A percentile compares a stretch with the other conserved stretches of the same genome.
Conservation (phyloP, 1,140 invertebrate species). For the Anoplophora glabripennis region DNA sequence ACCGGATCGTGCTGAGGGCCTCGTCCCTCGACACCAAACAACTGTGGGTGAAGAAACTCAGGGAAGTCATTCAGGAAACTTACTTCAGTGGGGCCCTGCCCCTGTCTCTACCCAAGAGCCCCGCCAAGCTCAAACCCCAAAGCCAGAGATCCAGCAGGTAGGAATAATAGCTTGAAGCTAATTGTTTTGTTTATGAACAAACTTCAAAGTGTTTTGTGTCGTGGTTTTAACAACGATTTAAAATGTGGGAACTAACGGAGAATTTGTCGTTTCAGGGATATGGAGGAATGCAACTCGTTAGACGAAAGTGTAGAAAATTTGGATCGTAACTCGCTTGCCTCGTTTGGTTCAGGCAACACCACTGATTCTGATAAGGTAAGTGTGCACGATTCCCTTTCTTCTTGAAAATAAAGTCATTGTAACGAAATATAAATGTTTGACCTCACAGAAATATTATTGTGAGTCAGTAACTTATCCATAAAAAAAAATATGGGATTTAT, state of each 20-base stretch:
- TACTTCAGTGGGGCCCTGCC: conserved; percentile 81
- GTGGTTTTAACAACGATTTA: too few species aligned
- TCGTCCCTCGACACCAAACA: conserved; percentile 89
- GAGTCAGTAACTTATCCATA: too few species aligned
- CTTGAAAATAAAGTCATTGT: background rate
- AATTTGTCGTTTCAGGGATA: conserved; percentile 64
- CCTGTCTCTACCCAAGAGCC: conserved; percentile 73
- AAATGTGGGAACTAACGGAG: too few species aligned
- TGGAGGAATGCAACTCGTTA: conserved; percentile 79
- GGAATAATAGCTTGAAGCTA: too few species aligned
- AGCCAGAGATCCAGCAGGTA: conserved; percentile 77
- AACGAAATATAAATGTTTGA: background rate
- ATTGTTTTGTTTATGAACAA: too few species aligned
- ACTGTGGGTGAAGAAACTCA: conserved; percentile 90
- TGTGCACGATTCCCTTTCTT: conserved; percentile 12
- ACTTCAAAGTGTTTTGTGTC: background rate
- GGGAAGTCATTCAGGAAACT: conserved; percentile 95
- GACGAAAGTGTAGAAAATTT: conserved; percentile 79
- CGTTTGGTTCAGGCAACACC: conserved; percentile 92
- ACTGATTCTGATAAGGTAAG: conserved; percentile 92
- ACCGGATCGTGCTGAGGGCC: conserved; percentile 87
- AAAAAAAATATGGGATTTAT: too few species aligned
- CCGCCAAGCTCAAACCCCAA: conserved; percentile 71
- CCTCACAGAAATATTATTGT: too few species aligned
- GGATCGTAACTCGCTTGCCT: conserved; percentile 85